A percentile compares a stretch with the other conserved stretches of the same genome.
Conservation (phyloP, 2,888 invertebrate genomes). For the Aleiodes alternator region DNA sequence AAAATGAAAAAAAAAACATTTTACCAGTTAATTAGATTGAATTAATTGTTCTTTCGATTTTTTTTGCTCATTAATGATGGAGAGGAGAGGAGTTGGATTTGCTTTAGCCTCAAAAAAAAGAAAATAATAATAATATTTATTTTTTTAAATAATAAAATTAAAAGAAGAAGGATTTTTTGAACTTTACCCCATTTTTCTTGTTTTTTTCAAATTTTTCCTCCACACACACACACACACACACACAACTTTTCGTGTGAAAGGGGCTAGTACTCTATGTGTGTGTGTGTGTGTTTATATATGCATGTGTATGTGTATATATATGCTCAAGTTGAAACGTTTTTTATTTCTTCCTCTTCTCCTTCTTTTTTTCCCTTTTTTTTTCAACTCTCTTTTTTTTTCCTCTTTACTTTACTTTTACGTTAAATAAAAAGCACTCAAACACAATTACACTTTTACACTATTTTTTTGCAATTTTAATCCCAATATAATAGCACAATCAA, state of each 20-base stretch:
- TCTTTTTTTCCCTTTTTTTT: background rate
- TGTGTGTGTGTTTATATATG: too few relatives aligned
- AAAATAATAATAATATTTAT: conserved; percentile 45
- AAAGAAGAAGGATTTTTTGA: conserved; percentile 58
- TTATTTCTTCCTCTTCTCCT: background rate
- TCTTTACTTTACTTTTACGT: conserved; percentile 44
- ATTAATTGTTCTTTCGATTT: too few relatives aligned
- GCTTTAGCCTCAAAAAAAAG: too few relatives aligned
- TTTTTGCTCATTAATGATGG: too few relatives aligned
- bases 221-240: background rate
- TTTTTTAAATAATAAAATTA: conserved; percentile 48
- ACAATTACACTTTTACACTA: conserved; percentile 63
- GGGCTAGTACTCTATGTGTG: conserved; percentile 52
- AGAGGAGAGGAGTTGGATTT: too few relatives aligned
- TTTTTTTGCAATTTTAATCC: conserved; percentile 63
- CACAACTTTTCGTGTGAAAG: conserved; percentile 66
- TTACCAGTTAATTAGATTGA: background rate
- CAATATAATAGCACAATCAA: conserved; percentile 62
- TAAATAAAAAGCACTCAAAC: conserved; percentile 61
- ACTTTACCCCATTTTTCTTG: conserved; percentile 74
- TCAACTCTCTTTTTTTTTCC: background rate
- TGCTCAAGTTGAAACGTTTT: conserved; percentile 7
- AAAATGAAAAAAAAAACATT: conserved; percentile 5
- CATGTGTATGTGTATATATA: background rate
- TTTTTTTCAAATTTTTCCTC: conserved; percentile 44